Conservation (phyloP, 2,888 invertebrate species). For the Mycalesis mineus region DNA sequence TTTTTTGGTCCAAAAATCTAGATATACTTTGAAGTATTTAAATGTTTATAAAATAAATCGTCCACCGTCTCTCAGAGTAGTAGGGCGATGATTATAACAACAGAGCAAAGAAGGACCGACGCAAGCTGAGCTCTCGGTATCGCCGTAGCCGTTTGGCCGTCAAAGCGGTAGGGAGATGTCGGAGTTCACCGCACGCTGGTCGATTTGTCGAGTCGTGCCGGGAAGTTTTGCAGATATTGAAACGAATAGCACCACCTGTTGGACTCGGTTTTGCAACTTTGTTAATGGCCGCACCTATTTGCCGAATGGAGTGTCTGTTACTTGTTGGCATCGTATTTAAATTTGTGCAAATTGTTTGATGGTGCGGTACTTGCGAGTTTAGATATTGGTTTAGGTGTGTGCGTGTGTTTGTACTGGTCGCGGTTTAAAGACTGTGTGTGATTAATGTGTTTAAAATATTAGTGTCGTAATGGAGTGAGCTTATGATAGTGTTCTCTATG, state of each 20-base stretch:
- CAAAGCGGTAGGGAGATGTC: constrained; percentile 28
- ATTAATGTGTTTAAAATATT: too few species aligned
- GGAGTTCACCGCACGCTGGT: constrained; percentile 48
- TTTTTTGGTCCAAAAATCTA: too few species aligned
- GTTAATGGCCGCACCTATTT: constrained; percentile 65
- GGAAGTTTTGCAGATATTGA: constrained; percentile 77
- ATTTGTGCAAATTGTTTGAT: constrained; percentile 25
- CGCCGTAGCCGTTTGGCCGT: constrained; percentile 33
- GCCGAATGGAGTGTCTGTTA: constrained; percentile 44
- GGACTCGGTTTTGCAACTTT: constrained; percentile 61
- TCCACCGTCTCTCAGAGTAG: background rate
- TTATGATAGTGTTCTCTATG: too few species aligned
- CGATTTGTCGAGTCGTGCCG: constrained; percentile 70
- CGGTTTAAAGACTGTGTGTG: background rate
- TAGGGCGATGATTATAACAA: constrained; percentile 66
- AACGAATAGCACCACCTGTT: constrained; percentile 76
- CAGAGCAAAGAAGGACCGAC: constrained; percentile 61
- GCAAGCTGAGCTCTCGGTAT: constrained; percentile 42
- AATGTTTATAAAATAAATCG: background rate
- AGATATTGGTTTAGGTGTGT: background rate
- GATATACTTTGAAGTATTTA: too few species aligned
- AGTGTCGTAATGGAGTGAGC: too few species aligned
- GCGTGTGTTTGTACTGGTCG: background rate
- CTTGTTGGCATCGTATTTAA: constrained; percentile 31
- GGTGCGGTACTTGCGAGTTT: constrained; percentile 1